Conservation (phyloP, 2,888 invertebrate genomes). For the Gonocerus acuteangulatus region DNA sequence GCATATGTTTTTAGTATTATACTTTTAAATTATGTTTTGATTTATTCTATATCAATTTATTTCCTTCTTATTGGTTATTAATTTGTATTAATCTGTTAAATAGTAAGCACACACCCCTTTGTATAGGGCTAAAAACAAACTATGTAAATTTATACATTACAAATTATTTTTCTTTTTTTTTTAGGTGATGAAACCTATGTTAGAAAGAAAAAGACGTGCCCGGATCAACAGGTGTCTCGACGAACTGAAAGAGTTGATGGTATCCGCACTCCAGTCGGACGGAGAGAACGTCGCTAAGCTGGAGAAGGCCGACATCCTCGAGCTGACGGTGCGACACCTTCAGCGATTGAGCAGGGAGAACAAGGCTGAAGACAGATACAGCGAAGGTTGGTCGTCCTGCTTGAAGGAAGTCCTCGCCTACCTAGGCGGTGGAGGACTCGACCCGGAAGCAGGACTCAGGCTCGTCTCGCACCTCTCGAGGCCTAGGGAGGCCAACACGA, state of each 20-base stretch:
- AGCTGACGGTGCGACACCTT: conserved; percentile 45
- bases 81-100: too few relatives aligned
- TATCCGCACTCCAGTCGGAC: conserved; percentile 46
- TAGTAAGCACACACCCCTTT: too few relatives aligned
- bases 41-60: too few relatives aligned
- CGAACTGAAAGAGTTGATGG: conserved; percentile 46
- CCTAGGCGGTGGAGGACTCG: conserved; percentile 44
- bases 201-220: conserved; percentile 46
- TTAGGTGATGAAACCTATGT: conserved; percentile 47
- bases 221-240: conserved; percentile 47
- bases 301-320: conserved; percentile 47
- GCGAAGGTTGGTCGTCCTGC: conserved; percentile 53
- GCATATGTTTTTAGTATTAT: too few relatives aligned
- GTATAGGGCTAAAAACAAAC: too few relatives aligned
- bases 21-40: too few relatives aligned
- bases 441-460: conserved; percentile 49
- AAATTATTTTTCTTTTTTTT: background rate
- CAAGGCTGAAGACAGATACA: conserved; percentile 31
- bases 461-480: conserved; percentile 49
- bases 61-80: too few relatives aligned
- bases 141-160: too few relatives aligned
- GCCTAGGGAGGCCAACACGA: conserved; percentile 13
- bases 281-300: conserved; percentile 46
- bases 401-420: conserved; percentile 54
- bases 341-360: conserved; percentile 41